phyloP scores from a whole-genome alignment of 1,140 invertebrate genomes.

The Zophobas morio region DNA sequence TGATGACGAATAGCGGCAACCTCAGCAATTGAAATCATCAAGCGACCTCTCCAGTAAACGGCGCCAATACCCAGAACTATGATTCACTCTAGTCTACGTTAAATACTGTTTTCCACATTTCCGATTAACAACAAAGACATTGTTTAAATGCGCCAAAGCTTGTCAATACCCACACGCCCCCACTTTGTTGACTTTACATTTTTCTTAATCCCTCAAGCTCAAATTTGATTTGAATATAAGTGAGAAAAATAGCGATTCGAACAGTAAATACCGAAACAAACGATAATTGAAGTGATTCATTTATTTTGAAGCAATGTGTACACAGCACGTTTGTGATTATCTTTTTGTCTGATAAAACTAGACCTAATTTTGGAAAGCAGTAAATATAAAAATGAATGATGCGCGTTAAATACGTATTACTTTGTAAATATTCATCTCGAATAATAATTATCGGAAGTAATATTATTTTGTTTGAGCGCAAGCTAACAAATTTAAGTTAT shows the following conservation, averaged over 20 bases:
- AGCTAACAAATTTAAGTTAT: too few relatives aligned
- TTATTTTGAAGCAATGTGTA: constrained; percentile 39
- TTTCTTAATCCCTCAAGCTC: too few relatives aligned
- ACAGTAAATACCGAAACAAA: too few relatives aligned
- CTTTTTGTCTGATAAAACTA: constrained; percentile 38
- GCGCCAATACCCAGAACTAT: constrained; percentile 7
- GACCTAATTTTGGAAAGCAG: constrained; percentile 14
- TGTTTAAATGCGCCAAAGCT: too few relatives aligned
- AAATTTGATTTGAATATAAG: too few relatives aligned
- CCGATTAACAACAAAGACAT: too few relatives aligned
- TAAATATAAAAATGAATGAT: constrained; percentile 8
- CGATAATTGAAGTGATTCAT: background rate
- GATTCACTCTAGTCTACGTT: constrained; percentile 14
- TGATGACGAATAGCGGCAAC: background rate
- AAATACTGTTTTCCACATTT: too few relatives aligned
- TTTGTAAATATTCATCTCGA: too few relatives aligned
- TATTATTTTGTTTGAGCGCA: too few relatives aligned
- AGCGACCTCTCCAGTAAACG: background rate
- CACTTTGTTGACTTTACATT: too few relatives aligned
- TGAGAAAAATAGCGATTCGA: too few relatives aligned
- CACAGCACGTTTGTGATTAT: constrained; percentile 11
- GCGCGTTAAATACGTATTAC: background rate
- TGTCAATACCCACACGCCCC: too few relatives aligned
- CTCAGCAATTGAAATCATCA: background rate
- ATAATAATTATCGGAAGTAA: background rate